These are phyloP conservation scores for Tautogolabrus adspersus DNA, from an alignment of 2,113 vertebrate species.

Conservation along the genomic window DNA sequence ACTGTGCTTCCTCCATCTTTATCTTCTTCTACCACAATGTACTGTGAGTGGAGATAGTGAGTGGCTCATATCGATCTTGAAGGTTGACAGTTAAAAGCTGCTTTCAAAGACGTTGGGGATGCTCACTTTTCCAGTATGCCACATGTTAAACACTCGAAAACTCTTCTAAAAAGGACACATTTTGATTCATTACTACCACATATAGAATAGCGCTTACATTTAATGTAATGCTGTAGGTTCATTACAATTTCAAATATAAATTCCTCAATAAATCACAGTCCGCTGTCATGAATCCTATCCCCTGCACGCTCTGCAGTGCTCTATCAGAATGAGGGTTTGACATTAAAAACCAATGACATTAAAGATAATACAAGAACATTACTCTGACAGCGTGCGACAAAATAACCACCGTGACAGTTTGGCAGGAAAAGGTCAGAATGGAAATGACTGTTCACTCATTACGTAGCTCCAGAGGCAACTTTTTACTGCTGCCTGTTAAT, in stretches of 20 bases:
- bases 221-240: not conserved
- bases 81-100: conserved; percentile 54
- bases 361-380: conserved; percentile 65
- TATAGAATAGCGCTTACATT: not conserved
- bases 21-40: conserved; percentile 34
- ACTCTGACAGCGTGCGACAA: conserved; percentile 55
- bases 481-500: conserved; percentile 67
- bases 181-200: not conserved
- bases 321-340: conserved; percentile 50
- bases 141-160: conserved; percentile 13
- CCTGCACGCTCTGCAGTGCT: conserved; percentile 12
- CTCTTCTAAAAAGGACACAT: not conserved
- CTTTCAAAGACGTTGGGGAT: conserved; percentile 35
- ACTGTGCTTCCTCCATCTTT: conserved; percentile 34
- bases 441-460: conserved; percentile 73
- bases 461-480: conserved; percentile 54
- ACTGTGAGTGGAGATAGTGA: conserved; percentile 46
- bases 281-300: conserved; percentile 24
- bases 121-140: conserved; percentile 12
- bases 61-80: conserved; percentile 52
- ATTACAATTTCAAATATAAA: conserved; percentile 15
- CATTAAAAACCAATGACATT: conserved; percentile 72
- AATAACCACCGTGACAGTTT: conserved; percentile 66
- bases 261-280: conserved; percentile 22
- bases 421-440: conserved; percentile 69